Evolutionary conservation across 2,113 vertebrate genomes (phyloP).

Genomic region (Propithecus coquereli): DNA sequence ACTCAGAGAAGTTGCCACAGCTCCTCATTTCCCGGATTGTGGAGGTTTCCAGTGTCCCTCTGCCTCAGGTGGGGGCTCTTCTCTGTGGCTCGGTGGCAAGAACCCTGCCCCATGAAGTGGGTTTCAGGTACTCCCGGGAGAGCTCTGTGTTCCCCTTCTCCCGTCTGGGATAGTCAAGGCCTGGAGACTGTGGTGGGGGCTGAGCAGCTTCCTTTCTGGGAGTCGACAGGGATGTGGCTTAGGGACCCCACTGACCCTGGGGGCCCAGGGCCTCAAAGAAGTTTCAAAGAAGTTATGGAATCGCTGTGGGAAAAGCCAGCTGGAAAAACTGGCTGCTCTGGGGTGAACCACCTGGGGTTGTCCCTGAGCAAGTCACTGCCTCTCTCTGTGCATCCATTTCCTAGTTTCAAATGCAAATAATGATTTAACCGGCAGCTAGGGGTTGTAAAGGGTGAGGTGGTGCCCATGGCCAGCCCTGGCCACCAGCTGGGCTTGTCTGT

Average conservation of each 20-base stretch:
- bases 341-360: neutral
- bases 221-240: neutral
- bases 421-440: too few species aligned
- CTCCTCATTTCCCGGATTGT: neutral
- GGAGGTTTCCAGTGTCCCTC: neutral
- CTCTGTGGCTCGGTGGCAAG: neutral
- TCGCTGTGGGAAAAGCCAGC: neutral
- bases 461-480: neutral
- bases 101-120: neutral
- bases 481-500: neutral
- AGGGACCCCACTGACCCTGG: neutral
- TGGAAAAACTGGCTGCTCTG: neutral
- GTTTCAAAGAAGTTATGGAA: neutral
- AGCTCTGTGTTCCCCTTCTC: neutral
- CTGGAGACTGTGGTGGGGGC: neutral
- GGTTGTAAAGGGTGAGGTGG: neutral
- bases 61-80: neutral
- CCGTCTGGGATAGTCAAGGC: neutral
- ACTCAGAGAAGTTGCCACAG: neutral
- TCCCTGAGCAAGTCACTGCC: neutral
- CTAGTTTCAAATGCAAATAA: neutral
- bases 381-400: neutral
- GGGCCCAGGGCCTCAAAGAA: too few species aligned
- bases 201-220: neutral
- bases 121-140: too few species aligned